Evolutionary conservation across 1,140 invertebrate genomes (phyloP), one percentile per base, ranked within the genome.

Genomic region (Cryptotermes secundus): DNA sequence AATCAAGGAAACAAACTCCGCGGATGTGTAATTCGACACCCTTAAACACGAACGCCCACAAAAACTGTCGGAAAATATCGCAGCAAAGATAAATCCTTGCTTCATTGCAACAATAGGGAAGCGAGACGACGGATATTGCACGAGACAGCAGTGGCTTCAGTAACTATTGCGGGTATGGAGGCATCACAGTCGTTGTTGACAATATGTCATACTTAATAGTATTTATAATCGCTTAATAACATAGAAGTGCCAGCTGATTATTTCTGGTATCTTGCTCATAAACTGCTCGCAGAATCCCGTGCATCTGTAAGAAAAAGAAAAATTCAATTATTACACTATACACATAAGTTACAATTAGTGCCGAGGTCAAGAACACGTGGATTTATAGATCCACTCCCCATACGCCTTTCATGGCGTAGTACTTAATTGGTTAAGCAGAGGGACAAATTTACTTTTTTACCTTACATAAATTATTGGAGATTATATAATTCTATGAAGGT

Each of bases 161-260:
- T n/a, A 72, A n/a, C 7, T 72, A 31, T 72, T 3, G 31, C n/a
- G n/a, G 38, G 49, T 59, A 59, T 31, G 49, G 81, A 84, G 84
- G 80, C 81, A 85, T 85, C 84, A 85, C 80, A 85, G 84, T 82
- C 81, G 42, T 49, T 85, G 26, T 42, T 85, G 84, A 85, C 84
- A 85, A 85, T 85, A 85, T 85, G 84, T 85, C 84, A 85, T 85
- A 85, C 84, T 82, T 83, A 82, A 36, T 34, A 79, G n/a, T 49
- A 82, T 45, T 45, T 31, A 42, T 82, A 82, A 82, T 24, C 42
- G 45, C 7, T 3, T n/a, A 34, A n/a, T 10, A 38, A 82, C 53
- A 34, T 19, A 38, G 81, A 34, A 45, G 31, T 82, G 81, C 26
- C 81, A 31, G 38, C 81, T 82, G 81, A 45, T 42, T 49, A 34